phyloP scores from a whole-genome alignment of 2,113 vertebrate species.

The Phaethon lepturus region DNA sequence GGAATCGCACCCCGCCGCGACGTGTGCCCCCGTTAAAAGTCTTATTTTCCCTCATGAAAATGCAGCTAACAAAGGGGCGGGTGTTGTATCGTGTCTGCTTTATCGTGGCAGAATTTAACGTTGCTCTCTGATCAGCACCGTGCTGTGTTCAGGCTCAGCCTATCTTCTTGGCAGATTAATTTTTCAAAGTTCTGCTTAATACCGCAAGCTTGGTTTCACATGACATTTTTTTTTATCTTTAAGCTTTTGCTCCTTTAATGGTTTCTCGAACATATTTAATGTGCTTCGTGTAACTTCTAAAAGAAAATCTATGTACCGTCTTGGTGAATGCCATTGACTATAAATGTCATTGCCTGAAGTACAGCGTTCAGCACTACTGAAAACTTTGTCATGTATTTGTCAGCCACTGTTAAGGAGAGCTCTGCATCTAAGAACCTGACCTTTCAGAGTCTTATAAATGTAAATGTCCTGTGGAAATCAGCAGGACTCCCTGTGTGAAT shows the following conservation, averaged over 20 bases:
- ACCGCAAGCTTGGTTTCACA: background rate
- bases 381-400: background rate
- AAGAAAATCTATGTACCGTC: background rate
- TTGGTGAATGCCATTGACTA: background rate
- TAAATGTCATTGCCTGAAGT: background rate
- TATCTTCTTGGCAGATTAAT: background rate
- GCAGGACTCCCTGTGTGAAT: background rate
- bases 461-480: background rate
- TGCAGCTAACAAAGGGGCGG: background rate
- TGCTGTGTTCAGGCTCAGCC: background rate
- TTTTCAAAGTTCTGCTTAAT: constrained; percentile 2
- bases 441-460: background rate
- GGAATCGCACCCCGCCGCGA: too few species aligned
- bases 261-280: background rate
- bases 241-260: fast-evolving
- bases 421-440: background rate
- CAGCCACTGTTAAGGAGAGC: background rate
- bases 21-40: fast-evolving
- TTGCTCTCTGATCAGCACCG: background rate
- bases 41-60: fast-evolving
- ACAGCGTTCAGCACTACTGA: background rate
- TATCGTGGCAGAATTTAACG: background rate
- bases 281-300: background rate
- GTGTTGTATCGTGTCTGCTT: fast-evolving
- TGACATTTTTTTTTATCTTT: background rate